Percentiles rank a stretch among this genome's conserved stretches.
Evolutionary conservation across 2,888 invertebrate species (phyloP).

Genomic region (Tenthredo distinguenda): DNA sequence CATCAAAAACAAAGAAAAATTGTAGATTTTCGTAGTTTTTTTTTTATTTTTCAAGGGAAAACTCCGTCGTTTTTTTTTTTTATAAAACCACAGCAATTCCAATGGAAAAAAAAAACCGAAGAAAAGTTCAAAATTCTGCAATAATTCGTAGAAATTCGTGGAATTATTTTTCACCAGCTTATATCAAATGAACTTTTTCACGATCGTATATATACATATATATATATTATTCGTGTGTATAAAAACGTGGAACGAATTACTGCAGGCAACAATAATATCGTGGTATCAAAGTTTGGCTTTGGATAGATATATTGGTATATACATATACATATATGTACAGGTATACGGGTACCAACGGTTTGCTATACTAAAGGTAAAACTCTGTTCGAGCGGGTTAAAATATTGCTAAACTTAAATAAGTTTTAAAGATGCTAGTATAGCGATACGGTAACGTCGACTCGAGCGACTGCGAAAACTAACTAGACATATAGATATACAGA

Average conservation of each 20-base stretch:
- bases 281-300: not conserved
- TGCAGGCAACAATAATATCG: slow-evolving; percentile 1
- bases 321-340: not conserved
- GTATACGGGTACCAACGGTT: not conserved
- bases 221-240: not conserved
- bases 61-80: no score
- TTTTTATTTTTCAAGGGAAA: no score
- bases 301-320: not conserved
- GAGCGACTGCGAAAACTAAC: slow-evolving; percentile 1
- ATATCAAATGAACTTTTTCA: no score
- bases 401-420: slow-evolving; percentile 69
- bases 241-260: not conserved
- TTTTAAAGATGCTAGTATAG: slow-evolving; percentile 65
- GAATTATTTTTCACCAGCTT: no score
- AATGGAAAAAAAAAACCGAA: no score
- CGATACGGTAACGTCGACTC: slow-evolving; percentile 20
- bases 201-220: not conserved
- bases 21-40: no score
- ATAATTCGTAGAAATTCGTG: no score
- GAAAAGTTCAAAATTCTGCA: no score
- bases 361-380: slow-evolving; percentile 35
- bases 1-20: no score
- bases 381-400: slow-evolving; percentile 60
- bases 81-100: no score
- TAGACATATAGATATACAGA: slow-evolving; percentile 1